Conservation (phyloP, 2,888 invertebrate species). For the Achlya flavicornis region DNA sequence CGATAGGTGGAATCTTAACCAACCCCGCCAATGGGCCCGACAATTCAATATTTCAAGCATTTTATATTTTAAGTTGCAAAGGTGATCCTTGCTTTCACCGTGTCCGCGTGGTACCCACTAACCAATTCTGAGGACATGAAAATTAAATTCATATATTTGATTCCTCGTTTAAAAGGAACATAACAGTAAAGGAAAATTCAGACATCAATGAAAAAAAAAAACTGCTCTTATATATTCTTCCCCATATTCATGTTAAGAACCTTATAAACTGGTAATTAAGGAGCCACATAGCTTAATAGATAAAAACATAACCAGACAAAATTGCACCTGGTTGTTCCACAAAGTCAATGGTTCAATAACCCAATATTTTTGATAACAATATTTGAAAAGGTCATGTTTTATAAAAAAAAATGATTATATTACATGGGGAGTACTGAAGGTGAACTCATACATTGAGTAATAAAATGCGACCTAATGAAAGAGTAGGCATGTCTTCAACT, state of each 20-base stretch:
- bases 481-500: neutral
- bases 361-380: neutral
- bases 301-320: neutral
- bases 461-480: neutral
- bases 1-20: no score
- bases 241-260: neutral
- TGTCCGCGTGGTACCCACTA: no score
- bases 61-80: no score
- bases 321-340: neutral
- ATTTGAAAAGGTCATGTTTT: neutral
- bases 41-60: no score
- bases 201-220: no score
- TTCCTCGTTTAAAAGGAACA: no score
- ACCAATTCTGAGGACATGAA: no score
- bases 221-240: no score
- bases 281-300: neutral
- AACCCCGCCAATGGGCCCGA: no score
- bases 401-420: neutral
- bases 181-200: no score
- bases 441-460: neutral
- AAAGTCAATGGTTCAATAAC: neutral
- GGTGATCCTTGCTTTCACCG: no score
- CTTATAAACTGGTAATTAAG: neutral
- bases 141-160: no score
- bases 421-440: neutral